phyloP scores from a whole-genome alignment of 1,140 invertebrate species.

The Drosophila serrata region DNA sequence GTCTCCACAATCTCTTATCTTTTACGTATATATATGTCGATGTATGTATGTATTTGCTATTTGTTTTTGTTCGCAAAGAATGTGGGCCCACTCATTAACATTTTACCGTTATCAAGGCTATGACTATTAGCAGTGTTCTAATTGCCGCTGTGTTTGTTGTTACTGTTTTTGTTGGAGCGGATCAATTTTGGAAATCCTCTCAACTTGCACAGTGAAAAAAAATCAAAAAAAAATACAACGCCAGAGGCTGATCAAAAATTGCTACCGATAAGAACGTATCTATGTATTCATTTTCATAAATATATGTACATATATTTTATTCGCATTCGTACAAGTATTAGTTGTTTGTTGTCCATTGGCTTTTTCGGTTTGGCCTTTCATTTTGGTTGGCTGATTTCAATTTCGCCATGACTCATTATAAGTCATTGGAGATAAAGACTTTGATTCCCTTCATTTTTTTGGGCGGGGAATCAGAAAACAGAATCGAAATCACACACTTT shows the following conservation, averaged over 20 bases:
- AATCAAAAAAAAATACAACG: constrained; percentile 6
- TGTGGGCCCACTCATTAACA: constrained; percentile 41
- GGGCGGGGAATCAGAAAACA: constrained; percentile 6
- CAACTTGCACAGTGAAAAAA: constrained; percentile 10
- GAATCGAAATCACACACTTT: constrained; percentile 21
- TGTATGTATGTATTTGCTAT: no score
- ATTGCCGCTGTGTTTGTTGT: constrained; percentile 1
- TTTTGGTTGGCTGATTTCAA: constrained; percentile 75
- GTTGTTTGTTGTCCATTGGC: constrained; percentile 45
- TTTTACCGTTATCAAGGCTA: constrained; percentile 36
- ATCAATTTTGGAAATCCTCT: constrained; percentile 45
- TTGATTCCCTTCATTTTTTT: constrained; percentile 10
- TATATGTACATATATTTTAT: constrained; percentile 2
- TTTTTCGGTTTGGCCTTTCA: constrained; percentile 48
- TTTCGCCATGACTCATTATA: constrained; percentile 59
- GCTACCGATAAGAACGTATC: constrained; percentile 27
- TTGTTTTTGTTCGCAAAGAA: constrained; percentile 11
- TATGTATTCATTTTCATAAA: neutral
- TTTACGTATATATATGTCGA: neutral
- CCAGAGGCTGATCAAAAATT: constrained; percentile 31
- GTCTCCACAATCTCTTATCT: constrained; percentile 27
- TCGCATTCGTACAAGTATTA: constrained; percentile 13
- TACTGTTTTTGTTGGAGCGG: neutral
- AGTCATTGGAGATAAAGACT: constrained; percentile 57
- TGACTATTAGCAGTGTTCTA: constrained; percentile 25